Conservation (phyloP, 2,113 vertebrate species). For the Cryptomyrus ogoouensis region DNA sequence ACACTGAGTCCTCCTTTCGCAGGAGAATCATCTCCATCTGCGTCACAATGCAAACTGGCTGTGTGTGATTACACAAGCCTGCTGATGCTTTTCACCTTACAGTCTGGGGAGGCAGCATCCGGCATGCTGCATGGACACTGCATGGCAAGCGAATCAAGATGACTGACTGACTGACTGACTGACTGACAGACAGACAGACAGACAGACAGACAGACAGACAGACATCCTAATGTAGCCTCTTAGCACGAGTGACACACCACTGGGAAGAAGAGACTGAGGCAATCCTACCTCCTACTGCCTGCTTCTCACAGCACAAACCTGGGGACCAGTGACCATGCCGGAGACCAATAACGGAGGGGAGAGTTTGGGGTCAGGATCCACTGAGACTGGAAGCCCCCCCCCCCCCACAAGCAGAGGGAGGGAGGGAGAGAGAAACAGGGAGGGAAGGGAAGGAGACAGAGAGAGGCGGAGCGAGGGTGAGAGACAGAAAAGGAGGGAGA, state of each 20-base stretch:
- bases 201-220: neutral
- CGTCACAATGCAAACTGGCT: neutral
- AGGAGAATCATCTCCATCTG: neutral
- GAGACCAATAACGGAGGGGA: too few relatives aligned
- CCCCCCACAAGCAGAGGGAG: neutral
- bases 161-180: too few relatives aligned
- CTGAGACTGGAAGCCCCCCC: neutral
- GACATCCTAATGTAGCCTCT: neutral
- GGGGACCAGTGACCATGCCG: too few relatives aligned
- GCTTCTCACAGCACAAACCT: too few relatives aligned
- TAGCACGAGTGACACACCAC: too few relatives aligned
- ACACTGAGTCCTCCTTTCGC: neutral
- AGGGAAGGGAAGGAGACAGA: too few relatives aligned
- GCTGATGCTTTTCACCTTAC: neutral
- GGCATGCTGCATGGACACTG: neutral
- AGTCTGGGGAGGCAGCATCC: neutral
- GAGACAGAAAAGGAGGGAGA: neutral
- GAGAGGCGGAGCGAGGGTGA: neutral
- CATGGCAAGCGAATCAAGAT: neutral
- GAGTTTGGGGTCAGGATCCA: too few relatives aligned
- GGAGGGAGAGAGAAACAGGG: neutral
- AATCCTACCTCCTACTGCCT: too few relatives aligned
- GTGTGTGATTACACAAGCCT: neutral
- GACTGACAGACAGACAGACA: too few relatives aligned
- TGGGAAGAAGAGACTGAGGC: too few relatives aligned